Percentiles rank a stretch among this genome's conserved stretches.
Evolutionary conservation across 2,113 vertebrate species (phyloP).

Genomic region (Arothron firmamentum): DNA sequence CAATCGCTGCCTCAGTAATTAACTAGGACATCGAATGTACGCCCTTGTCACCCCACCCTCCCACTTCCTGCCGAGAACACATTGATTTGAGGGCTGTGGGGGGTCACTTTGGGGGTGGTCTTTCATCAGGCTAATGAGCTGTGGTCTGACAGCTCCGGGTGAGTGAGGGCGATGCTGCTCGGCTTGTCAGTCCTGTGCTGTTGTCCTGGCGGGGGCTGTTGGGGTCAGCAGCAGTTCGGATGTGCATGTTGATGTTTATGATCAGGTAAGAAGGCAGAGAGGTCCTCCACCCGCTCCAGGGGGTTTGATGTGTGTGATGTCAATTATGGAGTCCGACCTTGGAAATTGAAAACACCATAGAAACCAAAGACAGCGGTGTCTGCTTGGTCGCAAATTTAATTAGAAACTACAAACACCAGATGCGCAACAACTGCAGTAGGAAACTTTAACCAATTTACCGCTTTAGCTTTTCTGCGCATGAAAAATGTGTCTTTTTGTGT

Average conservation of each 20-base stretch:
- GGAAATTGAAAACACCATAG: too few relatives aligned
- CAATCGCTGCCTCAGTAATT: conserved; percentile 60
- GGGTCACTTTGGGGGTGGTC: conserved; percentile 49
- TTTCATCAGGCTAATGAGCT: conserved; percentile 66
- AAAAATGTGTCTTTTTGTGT: too few relatives aligned
- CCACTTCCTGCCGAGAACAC: conserved; percentile 40
- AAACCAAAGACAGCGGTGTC: too few relatives aligned
- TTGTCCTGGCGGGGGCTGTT: conserved; percentile 19
- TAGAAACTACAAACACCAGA: too few relatives aligned
- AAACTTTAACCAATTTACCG: too few relatives aligned
- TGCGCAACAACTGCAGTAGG: too few relatives aligned
- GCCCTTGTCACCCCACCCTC: conserved; percentile 27
- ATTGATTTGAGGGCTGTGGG: conserved; percentile 59
- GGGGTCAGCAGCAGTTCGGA: conserved; percentile 14
- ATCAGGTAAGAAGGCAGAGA: background rate
- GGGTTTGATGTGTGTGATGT: conserved; percentile 5
- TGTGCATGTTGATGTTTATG: conserved; percentile 14
- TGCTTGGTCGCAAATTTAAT: background rate
- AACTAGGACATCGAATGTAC: conserved; percentile 20
- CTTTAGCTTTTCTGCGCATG: too few relatives aligned
- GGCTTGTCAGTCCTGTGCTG: conserved; percentile 43
- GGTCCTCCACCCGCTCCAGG: background rate
- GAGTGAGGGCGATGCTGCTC: conserved; percentile 32
- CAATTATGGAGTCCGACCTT: conserved; percentile 9
- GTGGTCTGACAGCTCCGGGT: conserved; percentile 50